These are phyloP conservation scores for Spilarctia lutea DNA, from an alignment of 2,888 invertebrate species.

Conservation along the genomic window DNA sequence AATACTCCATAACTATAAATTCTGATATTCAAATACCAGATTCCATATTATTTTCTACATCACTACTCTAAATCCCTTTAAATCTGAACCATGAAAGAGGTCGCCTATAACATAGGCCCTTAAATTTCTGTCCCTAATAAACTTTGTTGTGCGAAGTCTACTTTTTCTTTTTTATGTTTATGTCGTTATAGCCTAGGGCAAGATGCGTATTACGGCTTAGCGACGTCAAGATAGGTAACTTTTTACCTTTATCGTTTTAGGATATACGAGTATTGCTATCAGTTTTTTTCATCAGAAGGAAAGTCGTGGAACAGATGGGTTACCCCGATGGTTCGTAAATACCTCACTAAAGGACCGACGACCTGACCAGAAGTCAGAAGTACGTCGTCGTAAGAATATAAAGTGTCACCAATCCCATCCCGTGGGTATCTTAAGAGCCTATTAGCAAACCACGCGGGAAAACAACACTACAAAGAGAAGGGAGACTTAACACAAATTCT, in stretches of 20 bases:
- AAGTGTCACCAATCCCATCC: no score
- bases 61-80: conserved; percentile 23
- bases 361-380: no score
- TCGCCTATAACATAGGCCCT: conserved; percentile 40
- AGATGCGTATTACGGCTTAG: conserved; percentile 31
- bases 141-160: conserved; percentile 36
- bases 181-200: conserved; percentile 37
- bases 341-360: no score
- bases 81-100: conserved; percentile 45
- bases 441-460: no score
- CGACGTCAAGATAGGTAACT: conserved; percentile 29
- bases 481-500: no score
- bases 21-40: neutral
- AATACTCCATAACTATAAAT: neutral
- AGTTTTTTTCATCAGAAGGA: neutral
- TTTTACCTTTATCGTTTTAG: conserved; percentile 11
- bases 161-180: conserved; percentile 47
- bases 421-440: no score
- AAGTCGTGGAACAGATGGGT: no score
- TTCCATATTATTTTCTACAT: conserved; percentile 12
- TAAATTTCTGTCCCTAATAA: conserved; percentile 45
- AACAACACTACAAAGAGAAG: no score
- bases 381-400: no score
- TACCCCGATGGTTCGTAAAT: no score
- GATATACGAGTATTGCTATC: neutral